Base-by-base conservation (phyloP, 2,888 invertebrate species). In the Timandra comae region DNA sequence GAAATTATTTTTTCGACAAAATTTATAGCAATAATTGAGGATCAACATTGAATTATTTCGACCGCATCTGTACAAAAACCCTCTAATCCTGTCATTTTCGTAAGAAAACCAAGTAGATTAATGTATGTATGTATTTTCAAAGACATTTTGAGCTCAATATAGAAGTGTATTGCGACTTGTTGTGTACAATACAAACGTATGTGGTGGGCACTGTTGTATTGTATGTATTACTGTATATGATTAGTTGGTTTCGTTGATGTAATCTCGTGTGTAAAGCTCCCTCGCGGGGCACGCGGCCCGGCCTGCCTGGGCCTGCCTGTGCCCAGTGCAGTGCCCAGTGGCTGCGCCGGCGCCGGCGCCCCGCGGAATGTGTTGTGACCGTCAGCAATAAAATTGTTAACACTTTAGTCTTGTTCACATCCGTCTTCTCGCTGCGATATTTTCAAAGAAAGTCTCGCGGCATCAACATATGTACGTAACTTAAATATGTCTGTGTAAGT, bases 391-490 rank as follows among this genome's bases (percentile, higher is more conserved):
- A 41, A 33, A 78, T 69, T 64, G 63, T 67, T 63, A 52, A 49
- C 51, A 46, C 55, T 48, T 52, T 56, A 56, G 49, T 61, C 56
- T 61, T 65, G 54, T 65, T 62, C 64, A 52, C 56, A 57, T 71
- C 75, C 77, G 75, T 76, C 74, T 75, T 62, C 58, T 55, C 46
- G 68, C 58, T 56, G 65, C 51, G 62, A 48, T 37, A 46, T 52
- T 65, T 73, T 81, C 80, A 63, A 79, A 81, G 80, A 80, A 71
- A 61, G 44, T 50, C 41, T 46, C 53, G 55, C 63, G 52, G 53
- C 67, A 43, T 45, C 60, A 61, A 62, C 75, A 81, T 82, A 82
- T 81, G 82, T 82, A 82, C 82, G 82, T 82, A 84, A 82, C 65
- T 75, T 68, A 67, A 64, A 66, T 62, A 59, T 66, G 66, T 63